phyloP scores from a whole-genome alignment of 2,113 vertebrate genomes.

The Electrona antarctica region DNA sequence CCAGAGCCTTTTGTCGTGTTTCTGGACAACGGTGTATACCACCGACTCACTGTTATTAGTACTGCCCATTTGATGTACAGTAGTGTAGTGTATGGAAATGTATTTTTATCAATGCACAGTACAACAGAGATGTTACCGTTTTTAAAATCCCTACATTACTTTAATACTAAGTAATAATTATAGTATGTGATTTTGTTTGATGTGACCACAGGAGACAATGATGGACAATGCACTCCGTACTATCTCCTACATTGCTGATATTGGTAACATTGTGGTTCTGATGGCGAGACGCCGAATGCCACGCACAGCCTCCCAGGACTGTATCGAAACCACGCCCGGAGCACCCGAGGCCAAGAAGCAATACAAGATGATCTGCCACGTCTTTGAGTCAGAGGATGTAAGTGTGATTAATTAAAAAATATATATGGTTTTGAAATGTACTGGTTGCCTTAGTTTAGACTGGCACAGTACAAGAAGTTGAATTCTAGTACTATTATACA shows the following conservation, averaged over 20 bases:
- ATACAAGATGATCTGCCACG: slow-evolving; percentile 99
- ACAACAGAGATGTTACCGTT: no score
- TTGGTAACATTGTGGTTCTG: slow-evolving; percentile 96
- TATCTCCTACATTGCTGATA: slow-evolving; percentile 97
- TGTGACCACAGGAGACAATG: slow-evolving; percentile 88
- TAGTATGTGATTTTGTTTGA: slow-evolving; percentile 19
- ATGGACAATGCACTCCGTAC: slow-evolving; percentile 98
- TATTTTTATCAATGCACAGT: no score
- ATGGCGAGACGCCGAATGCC: slow-evolving; percentile 97
- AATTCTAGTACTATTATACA: no score
- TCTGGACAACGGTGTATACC: no score
- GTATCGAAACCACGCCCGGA: slow-evolving; percentile 93
- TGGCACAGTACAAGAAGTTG: no score
- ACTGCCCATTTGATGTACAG: background rate
- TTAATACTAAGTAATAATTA: no score
- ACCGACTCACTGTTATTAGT: background rate
- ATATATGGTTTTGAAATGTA: no score
- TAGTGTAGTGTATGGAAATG: background rate
- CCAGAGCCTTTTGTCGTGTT: no score
- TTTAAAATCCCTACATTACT: no score
- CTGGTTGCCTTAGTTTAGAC: no score
- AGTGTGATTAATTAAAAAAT: slow-evolving; percentile 64
- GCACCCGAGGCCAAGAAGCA: slow-evolving; percentile 94
- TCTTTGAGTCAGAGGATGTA: slow-evolving; percentile 98
- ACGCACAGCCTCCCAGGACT: slow-evolving; percentile 93